phyloP scores from a whole-genome alignment of 2,888 invertebrate genomes.

The Alsophila aescularia region DNA sequence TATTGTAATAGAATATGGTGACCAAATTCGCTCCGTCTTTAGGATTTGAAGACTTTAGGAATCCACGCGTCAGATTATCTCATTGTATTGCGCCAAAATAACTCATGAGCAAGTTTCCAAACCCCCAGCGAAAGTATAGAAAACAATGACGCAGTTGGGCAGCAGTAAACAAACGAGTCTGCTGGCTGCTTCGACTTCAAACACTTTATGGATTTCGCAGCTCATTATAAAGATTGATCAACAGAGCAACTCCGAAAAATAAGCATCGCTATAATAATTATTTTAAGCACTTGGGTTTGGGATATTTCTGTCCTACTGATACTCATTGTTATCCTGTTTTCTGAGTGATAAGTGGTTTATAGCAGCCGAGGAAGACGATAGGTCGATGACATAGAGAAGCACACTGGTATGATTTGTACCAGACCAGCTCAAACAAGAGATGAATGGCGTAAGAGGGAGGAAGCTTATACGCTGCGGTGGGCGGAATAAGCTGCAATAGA shows the following conservation, averaged over 20 bases:
- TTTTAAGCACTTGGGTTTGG: conserved; percentile 3
- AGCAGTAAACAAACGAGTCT: conserved; percentile 19
- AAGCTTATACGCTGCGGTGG: too few relatives aligned
- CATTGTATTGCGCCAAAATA: conserved; percentile 58
- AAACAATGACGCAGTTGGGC: conserved; percentile 39
- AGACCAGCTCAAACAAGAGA: too few relatives aligned
- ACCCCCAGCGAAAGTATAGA: conserved; percentile 44
- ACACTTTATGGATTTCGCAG: conserved; percentile 21
- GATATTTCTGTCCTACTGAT: conserved; percentile 13
- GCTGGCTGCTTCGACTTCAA: conserved; percentile 8
- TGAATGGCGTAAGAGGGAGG: too few relatives aligned
- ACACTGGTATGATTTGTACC: too few relatives aligned
- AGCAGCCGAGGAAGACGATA: too few relatives aligned
- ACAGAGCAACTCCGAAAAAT: conserved; percentile 11
- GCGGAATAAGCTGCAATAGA: too few relatives aligned
- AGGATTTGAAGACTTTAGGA: conserved; percentile 43
- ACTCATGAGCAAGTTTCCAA: conserved; percentile 45
- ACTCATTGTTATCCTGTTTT: too few relatives aligned
- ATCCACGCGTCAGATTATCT: conserved; percentile 50
- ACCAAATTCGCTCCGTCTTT: conserved; percentile 41
- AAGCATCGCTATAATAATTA: conserved; percentile 6
- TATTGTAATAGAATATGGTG: too few relatives aligned
- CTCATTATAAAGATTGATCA: conserved; percentile 25
- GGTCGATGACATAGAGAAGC: too few relatives aligned
- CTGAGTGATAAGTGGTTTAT: not conserved